phyloP scores from a whole-genome alignment of 2,888 invertebrate genomes.

The Venusia cambrica region DNA sequence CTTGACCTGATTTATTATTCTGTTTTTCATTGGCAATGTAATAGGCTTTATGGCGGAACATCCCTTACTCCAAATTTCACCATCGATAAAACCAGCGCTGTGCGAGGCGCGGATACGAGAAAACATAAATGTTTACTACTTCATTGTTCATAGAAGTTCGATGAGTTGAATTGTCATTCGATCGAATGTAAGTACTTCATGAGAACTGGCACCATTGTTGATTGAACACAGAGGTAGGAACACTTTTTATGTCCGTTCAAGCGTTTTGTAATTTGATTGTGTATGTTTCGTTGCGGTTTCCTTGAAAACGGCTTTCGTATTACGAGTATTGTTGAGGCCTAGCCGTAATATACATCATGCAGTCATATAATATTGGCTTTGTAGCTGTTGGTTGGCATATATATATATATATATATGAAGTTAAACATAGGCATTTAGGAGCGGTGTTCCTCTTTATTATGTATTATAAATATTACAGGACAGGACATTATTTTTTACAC shows the following conservation, averaged over 20 bases:
- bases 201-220: conserved; percentile 43
- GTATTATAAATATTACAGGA: too few relatives aligned
- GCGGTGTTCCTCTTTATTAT: too few relatives aligned
- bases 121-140: conserved; percentile 39
- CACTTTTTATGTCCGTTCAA: conserved; percentile 33
- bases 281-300: conserved; percentile 38
- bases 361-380: too few relatives aligned
- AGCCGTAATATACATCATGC: conserved; percentile 1
- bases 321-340: conserved; percentile 18
- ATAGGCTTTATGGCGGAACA: too few relatives aligned
- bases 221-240: conserved; percentile 27
- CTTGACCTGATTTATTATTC: too few relatives aligned
- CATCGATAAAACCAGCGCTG: conserved; percentile 9
- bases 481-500: too few relatives aligned
- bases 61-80: conserved; percentile 7
- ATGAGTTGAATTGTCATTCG: conserved; percentile 16
- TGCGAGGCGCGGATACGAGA: conserved; percentile 28
- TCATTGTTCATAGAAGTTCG: conserved; percentile 36
- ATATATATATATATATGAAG: too few relatives aligned
- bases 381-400: too few relatives aligned
- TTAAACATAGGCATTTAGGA: too few relatives aligned
- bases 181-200: conserved; percentile 29
- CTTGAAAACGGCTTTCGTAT: conserved; percentile 33
- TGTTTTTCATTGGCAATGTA: too few relatives aligned
- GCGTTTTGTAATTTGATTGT: conserved; percentile 34